Evolutionary conservation across 2,797 vertebrate genomes (phyloP).

Genomic region (Vespertilio murinus): DNA sequence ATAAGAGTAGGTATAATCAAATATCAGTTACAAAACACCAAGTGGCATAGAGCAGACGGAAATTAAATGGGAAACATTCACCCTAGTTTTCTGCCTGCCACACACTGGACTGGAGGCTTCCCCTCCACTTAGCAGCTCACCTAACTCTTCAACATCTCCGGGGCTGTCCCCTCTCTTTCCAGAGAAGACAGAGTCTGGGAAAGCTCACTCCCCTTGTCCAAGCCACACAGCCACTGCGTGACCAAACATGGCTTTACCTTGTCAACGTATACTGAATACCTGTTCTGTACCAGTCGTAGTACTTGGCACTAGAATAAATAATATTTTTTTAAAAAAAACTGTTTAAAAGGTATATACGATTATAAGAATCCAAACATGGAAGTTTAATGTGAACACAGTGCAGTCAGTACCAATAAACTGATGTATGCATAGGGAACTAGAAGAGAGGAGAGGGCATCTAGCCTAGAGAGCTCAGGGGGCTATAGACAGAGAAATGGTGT

Average conservation of each 20-base stretch:
- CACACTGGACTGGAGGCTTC: background rate
- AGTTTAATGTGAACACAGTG: background rate
- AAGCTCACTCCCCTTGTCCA: background rate
- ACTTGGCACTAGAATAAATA: background rate
- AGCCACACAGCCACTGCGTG: background rate
- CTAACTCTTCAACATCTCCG: background rate
- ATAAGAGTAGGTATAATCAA: background rate
- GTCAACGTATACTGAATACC: background rate
- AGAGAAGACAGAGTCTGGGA: background rate
- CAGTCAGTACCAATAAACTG: background rate
- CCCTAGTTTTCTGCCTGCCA: background rate
- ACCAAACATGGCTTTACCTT: background rate
- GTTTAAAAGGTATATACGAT: background rate
- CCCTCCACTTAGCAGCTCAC: background rate
- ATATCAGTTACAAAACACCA: background rate
- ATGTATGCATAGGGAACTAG: background rate
- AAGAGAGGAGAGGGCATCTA: background rate
- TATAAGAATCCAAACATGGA: background rate
- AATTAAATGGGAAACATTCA: background rate
- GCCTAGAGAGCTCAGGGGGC: background rate
- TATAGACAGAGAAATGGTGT: background rate
- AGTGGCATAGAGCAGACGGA: background rate
- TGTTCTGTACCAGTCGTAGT: background rate
- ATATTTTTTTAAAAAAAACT: background rate
- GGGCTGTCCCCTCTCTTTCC: background rate